phyloP scores from a whole-genome alignment of 1,140 invertebrate species.

The Dysdera silvatica region DNA sequence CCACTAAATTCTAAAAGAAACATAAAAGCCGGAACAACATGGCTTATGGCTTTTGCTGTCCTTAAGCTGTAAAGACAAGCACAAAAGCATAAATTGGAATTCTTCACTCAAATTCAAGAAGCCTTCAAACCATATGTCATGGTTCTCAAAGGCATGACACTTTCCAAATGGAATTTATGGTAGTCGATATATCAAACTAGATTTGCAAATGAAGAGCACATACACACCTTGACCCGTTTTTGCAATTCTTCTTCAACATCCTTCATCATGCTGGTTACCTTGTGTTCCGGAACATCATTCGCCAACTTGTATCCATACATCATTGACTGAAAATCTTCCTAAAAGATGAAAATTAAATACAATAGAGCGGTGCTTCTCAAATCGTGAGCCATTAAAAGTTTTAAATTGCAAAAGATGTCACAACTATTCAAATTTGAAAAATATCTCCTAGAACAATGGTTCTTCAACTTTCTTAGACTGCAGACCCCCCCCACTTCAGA shows the following conservation, averaged over 20 bases:
- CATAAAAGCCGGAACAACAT: no score
- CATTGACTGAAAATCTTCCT: conserved; percentile 89
- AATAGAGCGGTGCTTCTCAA: no score
- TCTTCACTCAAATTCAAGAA: no score
- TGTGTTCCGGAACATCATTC: conserved; percentile 70
- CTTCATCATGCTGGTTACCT: conserved; percentile 69
- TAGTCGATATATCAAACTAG: no score
- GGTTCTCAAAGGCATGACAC: no score
- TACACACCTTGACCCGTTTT: conserved; percentile 30
- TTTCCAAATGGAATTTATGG: no score
- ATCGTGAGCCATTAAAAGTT: not conserved
- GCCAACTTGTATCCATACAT: conserved; percentile 84
- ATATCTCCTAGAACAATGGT: not conserved
- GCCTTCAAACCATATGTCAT: no score
- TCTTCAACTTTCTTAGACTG: not conserved
- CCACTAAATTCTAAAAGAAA: no score
- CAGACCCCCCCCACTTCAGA: not conserved
- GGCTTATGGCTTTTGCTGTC: no score
- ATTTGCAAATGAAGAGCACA: not conserved
- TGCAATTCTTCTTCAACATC: conserved; percentile 83
- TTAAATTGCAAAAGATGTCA: not conserved
- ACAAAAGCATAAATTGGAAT: no score
- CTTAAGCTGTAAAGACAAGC: no score
- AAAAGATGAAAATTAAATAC: not conserved
- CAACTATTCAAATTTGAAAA: no score